Base-by-base conservation (phyloP, 2,888 invertebrate genomes). In the Himalopsyche kuldschensis region DNA sequence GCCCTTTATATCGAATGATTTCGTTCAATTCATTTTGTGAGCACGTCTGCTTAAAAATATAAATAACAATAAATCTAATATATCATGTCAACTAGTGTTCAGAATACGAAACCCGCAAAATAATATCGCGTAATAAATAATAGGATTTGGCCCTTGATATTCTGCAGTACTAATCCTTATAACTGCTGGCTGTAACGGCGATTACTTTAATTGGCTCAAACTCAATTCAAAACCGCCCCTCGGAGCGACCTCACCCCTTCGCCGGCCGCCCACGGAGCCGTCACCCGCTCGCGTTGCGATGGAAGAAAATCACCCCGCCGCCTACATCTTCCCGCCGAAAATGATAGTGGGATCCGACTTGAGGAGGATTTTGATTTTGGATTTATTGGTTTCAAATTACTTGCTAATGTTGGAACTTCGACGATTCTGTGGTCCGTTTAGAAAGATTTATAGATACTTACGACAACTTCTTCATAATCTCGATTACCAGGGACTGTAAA, bases 171-270 rank as follows among this genome's bases (percentile, higher is more conserved):
- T 93, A 94, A 94, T 93, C 93, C 93, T 92, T 92, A 93, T 93
- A 93, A 93, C 92, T 93, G 93, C 93, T 93, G 92, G 93, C 93
- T 93, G 93, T 93, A 93, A 92, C 92, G 92, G 93, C 92, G 93
- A 93, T 93, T 93, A 93, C 93, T 93, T 93, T 93, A 93, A 93
- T 93, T 93, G 93, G 93, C 93, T 92, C 92, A 93, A 92, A 92
- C 93, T 93, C 92, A 92, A 92, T 92, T 92, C 92, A 92, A 92
- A 91, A 91, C 92, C 91, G 90, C 91, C 91, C 91, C 91, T 84
- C 55, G 55, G 55, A 55, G 78, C 79, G 81, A 46, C 35, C 55
- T 75, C 31, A 35, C 80, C 69, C 27, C 75, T 63, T 78, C 35
- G 35, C 69, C 77, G 31, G 27, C 79, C 82, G 35, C 80, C 82